Percentiles rank a stretch among this genome's conserved stretches.
Conservation (phyloP, 2,888 invertebrate species). For the Allophyes oxyacanthae region DNA sequence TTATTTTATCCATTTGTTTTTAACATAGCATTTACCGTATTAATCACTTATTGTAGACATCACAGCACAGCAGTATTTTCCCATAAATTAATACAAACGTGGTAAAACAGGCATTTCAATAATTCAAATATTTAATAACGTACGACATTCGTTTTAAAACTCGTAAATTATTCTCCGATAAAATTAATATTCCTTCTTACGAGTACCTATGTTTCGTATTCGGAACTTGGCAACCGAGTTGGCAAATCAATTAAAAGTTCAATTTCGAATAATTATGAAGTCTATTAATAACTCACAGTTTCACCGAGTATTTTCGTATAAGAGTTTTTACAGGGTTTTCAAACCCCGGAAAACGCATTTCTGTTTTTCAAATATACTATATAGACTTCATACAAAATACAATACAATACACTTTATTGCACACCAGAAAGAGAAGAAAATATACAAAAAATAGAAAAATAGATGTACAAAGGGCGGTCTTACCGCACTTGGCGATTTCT, state of each 20-base stretch:
- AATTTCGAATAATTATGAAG: slow-evolving; percentile 48
- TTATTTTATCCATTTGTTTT: no score
- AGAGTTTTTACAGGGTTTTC: slow-evolving; percentile 1
- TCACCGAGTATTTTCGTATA: slow-evolving; percentile 9
- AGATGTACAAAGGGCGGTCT: no score
- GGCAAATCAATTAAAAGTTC: slow-evolving; percentile 61
- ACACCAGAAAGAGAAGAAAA: no score
- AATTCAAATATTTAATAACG: slow-evolving; percentile 32
- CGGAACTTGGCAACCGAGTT: slow-evolving; percentile 43
- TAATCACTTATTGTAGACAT: no score
- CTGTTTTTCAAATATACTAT: no score
- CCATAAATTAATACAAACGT: slow-evolving; percentile 10
- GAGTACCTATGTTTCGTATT: slow-evolving; percentile 47
- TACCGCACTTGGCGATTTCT: no score
- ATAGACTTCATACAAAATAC: no score
- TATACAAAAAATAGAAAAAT: no score
- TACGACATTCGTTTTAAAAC: slow-evolving; percentile 35
- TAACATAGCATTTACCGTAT: no score
- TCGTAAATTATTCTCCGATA: slow-evolving; percentile 52
- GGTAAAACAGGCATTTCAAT: slow-evolving; percentile 15
- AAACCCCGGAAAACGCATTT: no score
- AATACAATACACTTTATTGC: no score
- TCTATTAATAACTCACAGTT: slow-evolving; percentile 38
- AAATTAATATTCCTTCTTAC: slow-evolving; percentile 56
- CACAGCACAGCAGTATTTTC: background rate